These are phyloP conservation scores for Melanerpes aurifrons DNA, from an alignment of 2,113 vertebrate species.

Conservation along the genomic window DNA sequence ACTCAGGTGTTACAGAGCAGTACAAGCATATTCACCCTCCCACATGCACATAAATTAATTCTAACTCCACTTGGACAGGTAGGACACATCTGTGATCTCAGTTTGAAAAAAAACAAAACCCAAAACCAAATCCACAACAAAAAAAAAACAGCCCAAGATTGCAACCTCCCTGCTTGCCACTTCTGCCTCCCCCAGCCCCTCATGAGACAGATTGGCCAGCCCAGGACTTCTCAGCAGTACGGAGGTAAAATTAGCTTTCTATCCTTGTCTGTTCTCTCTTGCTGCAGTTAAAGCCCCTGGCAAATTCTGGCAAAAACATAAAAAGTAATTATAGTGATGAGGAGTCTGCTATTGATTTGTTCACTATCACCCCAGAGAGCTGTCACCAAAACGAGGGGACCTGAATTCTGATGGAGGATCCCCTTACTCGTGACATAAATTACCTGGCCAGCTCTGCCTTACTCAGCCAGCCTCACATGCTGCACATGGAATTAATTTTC, in stretches of 20 bases:
- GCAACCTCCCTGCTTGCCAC: background rate
- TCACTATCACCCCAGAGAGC: background rate
- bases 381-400: background rate
- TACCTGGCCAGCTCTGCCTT: background rate
- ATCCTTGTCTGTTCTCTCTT: background rate
- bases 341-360: background rate
- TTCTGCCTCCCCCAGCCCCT: background rate
- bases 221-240: background rate
- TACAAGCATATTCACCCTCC: background rate
- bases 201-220: background rate
- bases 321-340: constrained; percentile 13
- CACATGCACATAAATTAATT: background rate
- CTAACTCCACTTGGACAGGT: background rate
- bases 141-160: background rate
- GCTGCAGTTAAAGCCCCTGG: background rate
- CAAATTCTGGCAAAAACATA: background rate
- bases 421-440: background rate
- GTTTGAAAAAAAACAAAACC: background rate
- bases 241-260: constrained; percentile 11
- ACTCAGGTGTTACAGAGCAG: background rate
- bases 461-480: background rate
- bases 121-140: background rate
- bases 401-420: background rate
- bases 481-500: constrained; percentile 8
- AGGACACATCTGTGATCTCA: background rate